phyloP scores from a whole-genome alignment of 2,113 vertebrate genomes.

The Corythornis cristatus region DNA sequence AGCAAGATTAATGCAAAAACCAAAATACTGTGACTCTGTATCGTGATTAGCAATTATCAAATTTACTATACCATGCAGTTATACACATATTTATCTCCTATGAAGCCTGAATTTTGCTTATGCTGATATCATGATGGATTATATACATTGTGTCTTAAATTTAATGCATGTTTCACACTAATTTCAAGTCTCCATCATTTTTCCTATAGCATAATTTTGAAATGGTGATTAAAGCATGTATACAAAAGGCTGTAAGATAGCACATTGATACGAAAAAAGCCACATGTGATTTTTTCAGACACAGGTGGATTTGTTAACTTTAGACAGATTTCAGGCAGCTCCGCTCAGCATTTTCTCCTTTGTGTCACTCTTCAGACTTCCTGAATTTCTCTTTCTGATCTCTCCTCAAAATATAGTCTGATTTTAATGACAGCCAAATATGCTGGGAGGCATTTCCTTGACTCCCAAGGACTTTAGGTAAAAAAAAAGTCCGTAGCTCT shows the following conservation, averaged over 20 bases:
- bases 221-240: neutral
- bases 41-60: neutral
- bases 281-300: neutral
- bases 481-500: neutral
- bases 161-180: rapidly evolving
- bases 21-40: neutral
- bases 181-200: neutral
- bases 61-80: neutral
- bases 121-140: neutral
- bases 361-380: neutral
- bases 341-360: neutral
- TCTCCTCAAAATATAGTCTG: neutral
- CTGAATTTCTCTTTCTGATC: neutral
- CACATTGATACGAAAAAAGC: neutral
- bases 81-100: neutral
- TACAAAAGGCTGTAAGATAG: neutral
- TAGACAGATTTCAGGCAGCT: neutral
- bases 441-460: neutral
- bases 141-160: neutral
- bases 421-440: neutral
- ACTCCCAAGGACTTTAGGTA: neutral
- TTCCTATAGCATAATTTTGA: neutral
- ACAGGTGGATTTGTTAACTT: neutral
- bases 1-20: neutral
- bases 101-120: neutral